A percentile compares a stretch with the other conserved stretches of the same genome.
Evolutionary conservation across 2,888 invertebrate genomes (phyloP).

Genomic region (Aphodius granarius): DNA sequence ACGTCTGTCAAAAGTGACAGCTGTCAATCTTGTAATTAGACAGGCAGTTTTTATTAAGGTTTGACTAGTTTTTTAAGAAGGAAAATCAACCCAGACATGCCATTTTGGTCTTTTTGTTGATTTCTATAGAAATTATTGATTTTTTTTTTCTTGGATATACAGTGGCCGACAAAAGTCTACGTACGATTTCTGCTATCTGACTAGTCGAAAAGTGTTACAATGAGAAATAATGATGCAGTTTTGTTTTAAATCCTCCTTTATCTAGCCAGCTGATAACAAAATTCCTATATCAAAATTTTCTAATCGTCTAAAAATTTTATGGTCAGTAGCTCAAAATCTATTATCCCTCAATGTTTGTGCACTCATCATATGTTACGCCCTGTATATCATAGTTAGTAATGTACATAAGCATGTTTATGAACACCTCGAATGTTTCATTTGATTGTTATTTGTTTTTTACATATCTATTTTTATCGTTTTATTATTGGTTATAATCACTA

Average conservation of each 20-base stretch:
- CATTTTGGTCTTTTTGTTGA: background rate
- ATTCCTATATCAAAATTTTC: too few species aligned
- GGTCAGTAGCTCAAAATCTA: too few species aligned
- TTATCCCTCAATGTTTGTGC: background rate
- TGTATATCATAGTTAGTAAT: background rate
- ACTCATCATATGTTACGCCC: background rate
- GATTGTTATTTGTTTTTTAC: conserved; percentile 1
- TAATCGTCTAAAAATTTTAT: too few species aligned
- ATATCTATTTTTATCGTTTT: conserved; percentile 5
- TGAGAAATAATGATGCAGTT: too few species aligned
- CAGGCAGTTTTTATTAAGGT: conserved; percentile 5
- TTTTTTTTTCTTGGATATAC: background rate
- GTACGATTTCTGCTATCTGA: too few species aligned
- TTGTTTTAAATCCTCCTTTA: too few species aligned
- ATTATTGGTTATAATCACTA: background rate
- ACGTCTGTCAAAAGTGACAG: too few species aligned
- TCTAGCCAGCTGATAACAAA: too few species aligned
- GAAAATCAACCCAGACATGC: background rate
- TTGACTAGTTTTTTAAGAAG: background rate
- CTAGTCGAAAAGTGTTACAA: too few species aligned
- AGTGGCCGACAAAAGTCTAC: too few species aligned
- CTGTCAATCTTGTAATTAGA: too few species aligned
- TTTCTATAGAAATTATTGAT: background rate
- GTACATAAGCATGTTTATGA: background rate
- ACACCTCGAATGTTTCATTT: background rate